These are phyloP conservation scores for Agelas oroides DNA, from an alignment of 37 sponge, comb jelly and placozoan species.

Conservation along the genomic window DNA sequence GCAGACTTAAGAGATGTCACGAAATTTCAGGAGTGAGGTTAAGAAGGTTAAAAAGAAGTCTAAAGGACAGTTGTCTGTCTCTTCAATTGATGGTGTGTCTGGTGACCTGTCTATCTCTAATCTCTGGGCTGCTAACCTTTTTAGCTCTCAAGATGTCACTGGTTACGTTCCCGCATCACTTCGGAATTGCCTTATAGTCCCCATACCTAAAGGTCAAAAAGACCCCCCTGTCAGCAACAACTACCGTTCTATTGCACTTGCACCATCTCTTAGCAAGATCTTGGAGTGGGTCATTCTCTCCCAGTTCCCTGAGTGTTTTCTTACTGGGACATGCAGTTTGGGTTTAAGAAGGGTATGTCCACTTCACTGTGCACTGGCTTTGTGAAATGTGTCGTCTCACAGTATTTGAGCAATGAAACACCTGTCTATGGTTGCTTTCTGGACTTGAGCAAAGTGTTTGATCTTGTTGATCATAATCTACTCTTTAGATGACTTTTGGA, in stretches of 20 bases:
- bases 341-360: neutral
- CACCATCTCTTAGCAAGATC: constrained; percentile 6
- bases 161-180: neutral
- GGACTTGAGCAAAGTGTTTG: too few relatives aligned
- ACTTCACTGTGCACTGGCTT: neutral
- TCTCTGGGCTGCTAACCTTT: neutral
- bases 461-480: too few relatives aligned
- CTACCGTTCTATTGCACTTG: constrained; percentile 13
- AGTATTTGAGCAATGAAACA: neutral
- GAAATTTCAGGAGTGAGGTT: constrained; percentile 6
- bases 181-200: constrained; percentile 9
- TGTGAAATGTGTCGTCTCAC: neutral
- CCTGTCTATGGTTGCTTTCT: neutral
- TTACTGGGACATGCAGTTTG: neutral
- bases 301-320: neutral
- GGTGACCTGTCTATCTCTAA: neutral
- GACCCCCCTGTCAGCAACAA: constrained; percentile 12
- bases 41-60: neutral
- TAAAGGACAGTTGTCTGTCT: neutral
- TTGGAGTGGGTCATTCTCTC: neutral
- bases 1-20: neutral
- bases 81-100: neutral
- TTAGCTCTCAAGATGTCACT: too few relatives aligned
- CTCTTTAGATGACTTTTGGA: neutral
- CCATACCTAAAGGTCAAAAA: constrained; percentile 11